These are phyloP conservation scores for Catonia carolina DNA, from an alignment of 2,888 invertebrate species.

Conservation along the genomic window DNA sequence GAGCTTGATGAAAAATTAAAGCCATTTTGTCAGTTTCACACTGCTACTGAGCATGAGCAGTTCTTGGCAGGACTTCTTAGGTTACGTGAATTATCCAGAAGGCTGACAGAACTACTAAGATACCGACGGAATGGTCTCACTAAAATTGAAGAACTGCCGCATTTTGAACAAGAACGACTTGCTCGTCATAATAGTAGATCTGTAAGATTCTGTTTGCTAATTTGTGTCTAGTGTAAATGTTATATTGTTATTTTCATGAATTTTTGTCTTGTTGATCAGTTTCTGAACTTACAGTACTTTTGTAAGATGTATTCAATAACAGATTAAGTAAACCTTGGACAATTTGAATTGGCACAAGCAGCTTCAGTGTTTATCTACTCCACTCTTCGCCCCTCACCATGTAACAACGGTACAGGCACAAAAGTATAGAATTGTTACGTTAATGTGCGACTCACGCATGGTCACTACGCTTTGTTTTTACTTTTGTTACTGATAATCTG, in stretches of 20 bases:
- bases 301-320: too few relatives aligned
- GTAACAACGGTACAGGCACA: too few relatives aligned
- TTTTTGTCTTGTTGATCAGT: background rate
- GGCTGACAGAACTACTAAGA: constrained; percentile 74
- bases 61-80: constrained; percentile 66
- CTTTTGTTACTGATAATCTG: too few relatives aligned
- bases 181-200: constrained; percentile 18
- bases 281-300: too few relatives aligned
- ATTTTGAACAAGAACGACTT: constrained; percentile 62
- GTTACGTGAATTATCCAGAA: constrained; percentile 75
- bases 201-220: constrained; percentile 4
- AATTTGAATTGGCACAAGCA: too few relatives aligned
- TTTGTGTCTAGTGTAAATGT: background rate
- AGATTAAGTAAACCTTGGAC: too few relatives aligned
- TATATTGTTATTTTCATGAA: background rate
- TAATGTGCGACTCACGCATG: too few relatives aligned
- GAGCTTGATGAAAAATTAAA: constrained; percentile 78
- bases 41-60: constrained; percentile 75
- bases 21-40: constrained; percentile 82
- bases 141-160: constrained; percentile 74
- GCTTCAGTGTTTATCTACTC: too few relatives aligned
- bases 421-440: too few relatives aligned
- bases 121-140: constrained; percentile 83
- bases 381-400: too few relatives aligned
- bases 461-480: too few relatives aligned